Percentiles rank a stretch among this genome's conserved stretches.
These are phyloP conservation scores for Leptocoma aspasia DNA, from an alignment of 2,113 vertebrate species.

Conservation along the genomic window DNA sequence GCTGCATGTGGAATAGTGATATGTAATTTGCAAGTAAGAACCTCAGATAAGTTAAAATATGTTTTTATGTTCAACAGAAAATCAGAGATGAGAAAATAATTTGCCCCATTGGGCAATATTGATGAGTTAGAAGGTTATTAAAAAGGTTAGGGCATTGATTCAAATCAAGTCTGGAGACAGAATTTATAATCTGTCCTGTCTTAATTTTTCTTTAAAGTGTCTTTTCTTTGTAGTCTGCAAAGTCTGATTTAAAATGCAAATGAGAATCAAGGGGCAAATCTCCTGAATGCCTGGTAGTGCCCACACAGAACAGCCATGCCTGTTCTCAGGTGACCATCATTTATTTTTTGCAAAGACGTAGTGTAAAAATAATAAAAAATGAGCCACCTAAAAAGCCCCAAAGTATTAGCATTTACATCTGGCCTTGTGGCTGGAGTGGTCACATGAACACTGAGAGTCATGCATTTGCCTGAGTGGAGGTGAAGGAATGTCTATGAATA, in stretches of 20 bases:
- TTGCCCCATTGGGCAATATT: not conserved
- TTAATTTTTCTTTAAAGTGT: not conserved
- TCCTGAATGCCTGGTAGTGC: not conserved
- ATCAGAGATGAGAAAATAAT: not conserved
- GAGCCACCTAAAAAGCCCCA: fast-evolving
- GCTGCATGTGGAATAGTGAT: not conserved
- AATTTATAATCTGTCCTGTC: not conserved
- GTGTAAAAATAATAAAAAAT: not conserved
- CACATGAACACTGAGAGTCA: not conserved
- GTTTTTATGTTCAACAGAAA: not conserved
- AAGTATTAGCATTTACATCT: not conserved
- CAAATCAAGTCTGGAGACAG: not conserved
- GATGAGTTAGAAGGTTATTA: not conserved
- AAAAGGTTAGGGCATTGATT: not conserved
- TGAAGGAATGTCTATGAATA: not conserved
- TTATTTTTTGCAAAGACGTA: not conserved
- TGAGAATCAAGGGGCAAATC: not conserved
- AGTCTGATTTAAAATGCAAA: not conserved
- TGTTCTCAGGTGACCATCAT: not conserved
- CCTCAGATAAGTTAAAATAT: not conserved
- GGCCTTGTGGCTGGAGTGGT: not conserved
- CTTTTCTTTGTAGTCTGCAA: not conserved
- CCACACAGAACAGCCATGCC: not conserved
- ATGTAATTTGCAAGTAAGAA: not conserved
- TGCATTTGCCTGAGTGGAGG: not conserved